These are phyloP conservation scores for Masticophis lateralis DNA, from an alignment of 2,797 vertebrate species.

Conservation along the genomic window DNA sequence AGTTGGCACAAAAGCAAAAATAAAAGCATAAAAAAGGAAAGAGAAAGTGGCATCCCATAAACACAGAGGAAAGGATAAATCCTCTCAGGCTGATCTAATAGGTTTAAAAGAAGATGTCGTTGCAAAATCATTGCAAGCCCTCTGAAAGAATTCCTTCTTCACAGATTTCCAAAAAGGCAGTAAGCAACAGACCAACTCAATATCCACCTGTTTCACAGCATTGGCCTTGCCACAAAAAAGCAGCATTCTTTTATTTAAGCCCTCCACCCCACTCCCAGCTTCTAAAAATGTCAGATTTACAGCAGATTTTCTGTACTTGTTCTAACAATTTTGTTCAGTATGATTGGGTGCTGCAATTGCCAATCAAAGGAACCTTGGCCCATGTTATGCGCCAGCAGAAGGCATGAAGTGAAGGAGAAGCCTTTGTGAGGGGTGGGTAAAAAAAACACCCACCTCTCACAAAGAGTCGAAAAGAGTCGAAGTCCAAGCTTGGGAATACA, in stretches of 20 bases:
- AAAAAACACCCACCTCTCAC: too few species aligned
- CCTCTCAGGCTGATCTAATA: not conserved
- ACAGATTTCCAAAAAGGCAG: not conserved
- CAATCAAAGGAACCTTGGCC: not conserved
- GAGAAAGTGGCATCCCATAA: not conserved
- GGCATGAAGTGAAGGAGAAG: not conserved
- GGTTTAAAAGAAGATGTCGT: not conserved
- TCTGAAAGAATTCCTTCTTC: not conserved
- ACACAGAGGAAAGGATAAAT: not conserved
- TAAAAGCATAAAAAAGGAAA: not conserved
- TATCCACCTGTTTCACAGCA: not conserved
- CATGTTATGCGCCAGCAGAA: not conserved
- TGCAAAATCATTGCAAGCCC: not conserved
- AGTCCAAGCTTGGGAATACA: not conserved
- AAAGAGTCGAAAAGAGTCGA: not conserved
- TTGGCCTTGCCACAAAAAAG: not conserved
- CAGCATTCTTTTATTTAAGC: not conserved
- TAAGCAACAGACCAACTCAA: not conserved
- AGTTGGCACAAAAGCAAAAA: not conserved
- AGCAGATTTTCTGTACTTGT: not conserved
- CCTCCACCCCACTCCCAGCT: not conserved
- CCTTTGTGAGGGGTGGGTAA: not conserved
- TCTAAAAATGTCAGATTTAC: not conserved
- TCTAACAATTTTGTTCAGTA: not conserved
- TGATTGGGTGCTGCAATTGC: not conserved